Base-by-base conservation (phyloP, 23 tunicate species). In the Styela plicata region DNA sequence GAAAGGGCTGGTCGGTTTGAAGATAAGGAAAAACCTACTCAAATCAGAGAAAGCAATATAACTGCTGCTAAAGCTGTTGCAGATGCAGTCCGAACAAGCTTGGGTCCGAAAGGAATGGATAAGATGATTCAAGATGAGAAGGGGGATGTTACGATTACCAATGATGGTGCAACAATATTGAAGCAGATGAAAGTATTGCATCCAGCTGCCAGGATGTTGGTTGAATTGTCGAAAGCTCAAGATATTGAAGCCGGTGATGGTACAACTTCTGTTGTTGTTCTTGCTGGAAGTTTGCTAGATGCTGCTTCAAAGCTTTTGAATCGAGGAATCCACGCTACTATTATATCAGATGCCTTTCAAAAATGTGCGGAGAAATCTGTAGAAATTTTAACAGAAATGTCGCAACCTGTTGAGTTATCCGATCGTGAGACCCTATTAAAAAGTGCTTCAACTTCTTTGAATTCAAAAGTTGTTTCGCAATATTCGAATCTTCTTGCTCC, bases 11-110 rank as follows among this genome's bases (percentile, higher is more conserved):
- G 89, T 21, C 83, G 80, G 27, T 95, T 95, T 52, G 82, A 80
- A 77, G 96, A 95, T 83, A 95, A 95, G 52, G 99, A 90, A 83
- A 95, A 95, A 77, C 99, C 99, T 25, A 76, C 79, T 52, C 99
- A 95, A 80, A 95, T 95, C 63, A 86, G 99, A 2, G 88, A 86
- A 52, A 89, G 96, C 70, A 95, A 95, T 65, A 95, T 95, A 31
- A 90, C 95, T 78, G 99, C 99, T 74, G 99, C 99, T 5, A 95
- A 95, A 84, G 99, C 99, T 63, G 99, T 95, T 31, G 99, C 99
- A 1, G 96, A 95, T 74, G 88, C 99, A 3, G 86, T 95, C 31
- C 78, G 99, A 31, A 95, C 99, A 44, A 89, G 96, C 69, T 82
- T 95, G 22, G 99, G 99, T 29, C 99, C 99, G 36, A 95, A 95